Conservation (phyloP, 2,888 invertebrate species). For the Zygaena filipendulae region DNA sequence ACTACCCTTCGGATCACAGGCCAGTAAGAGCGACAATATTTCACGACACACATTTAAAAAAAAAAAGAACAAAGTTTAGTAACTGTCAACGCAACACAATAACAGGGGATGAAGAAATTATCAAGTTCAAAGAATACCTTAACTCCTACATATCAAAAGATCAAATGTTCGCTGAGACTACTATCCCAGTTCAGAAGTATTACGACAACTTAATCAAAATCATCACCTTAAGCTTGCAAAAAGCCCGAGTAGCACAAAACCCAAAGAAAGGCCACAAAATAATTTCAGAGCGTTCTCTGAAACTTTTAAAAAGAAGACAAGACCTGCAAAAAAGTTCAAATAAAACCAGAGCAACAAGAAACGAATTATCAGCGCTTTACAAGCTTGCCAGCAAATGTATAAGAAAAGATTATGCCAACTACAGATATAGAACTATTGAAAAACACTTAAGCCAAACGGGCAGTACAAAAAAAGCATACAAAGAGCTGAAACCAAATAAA, state of each 20-base stretch:
- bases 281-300: slow-evolving; percentile 7
- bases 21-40: slow-evolving; percentile 15
- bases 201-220: slow-evolving; percentile 12
- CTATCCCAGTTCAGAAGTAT: slow-evolving; percentile 10
- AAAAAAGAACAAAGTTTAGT: slow-evolving; percentile 10
- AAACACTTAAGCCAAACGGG: slow-evolving; percentile 6
- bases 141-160: neutral
- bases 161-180: neutral
- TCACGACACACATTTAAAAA: slow-evolving; percentile 7
- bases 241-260: slow-evolving; percentile 7
- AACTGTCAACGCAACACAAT: slow-evolving; percentile 3
- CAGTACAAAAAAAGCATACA: slow-evolving; percentile 9
- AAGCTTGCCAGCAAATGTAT: slow-evolving; percentile 11
- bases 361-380: slow-evolving; percentile 10
- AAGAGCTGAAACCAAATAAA: slow-evolving; percentile 9
- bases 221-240: slow-evolving; percentile 10
- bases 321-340: slow-evolving; percentile 5
- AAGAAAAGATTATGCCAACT: slow-evolving; percentile 8
- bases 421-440: slow-evolving; percentile 8
- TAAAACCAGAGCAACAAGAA: slow-evolving; percentile 15
- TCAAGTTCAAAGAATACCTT: slow-evolving; percentile 8
- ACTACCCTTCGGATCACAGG: slow-evolving; percentile 17
- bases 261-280: slow-evolving; percentile 9
- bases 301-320: slow-evolving; percentile 7
- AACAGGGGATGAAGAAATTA: slow-evolving; percentile 11